Evolutionary conservation across 1,140 invertebrate species (phyloP).

Genomic region (Hyposmocoma kahamanoa): DNA sequence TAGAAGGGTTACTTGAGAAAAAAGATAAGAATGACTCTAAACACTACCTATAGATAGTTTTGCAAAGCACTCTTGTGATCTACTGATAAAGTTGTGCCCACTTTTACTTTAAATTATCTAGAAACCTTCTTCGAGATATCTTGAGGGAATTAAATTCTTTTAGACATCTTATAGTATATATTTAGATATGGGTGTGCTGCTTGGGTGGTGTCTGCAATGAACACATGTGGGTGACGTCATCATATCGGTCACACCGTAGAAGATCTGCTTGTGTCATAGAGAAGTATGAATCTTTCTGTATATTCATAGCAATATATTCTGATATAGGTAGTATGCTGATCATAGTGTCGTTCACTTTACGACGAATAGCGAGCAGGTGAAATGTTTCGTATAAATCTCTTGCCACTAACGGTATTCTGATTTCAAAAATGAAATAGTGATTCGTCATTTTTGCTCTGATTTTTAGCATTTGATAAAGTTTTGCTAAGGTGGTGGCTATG

Average conservation of each 20-base stretch:
- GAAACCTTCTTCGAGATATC: too few relatives aligned
- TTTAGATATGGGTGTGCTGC: too few relatives aligned
- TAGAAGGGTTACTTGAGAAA: too few relatives aligned
- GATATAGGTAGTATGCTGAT: neutral
- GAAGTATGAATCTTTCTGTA: conserved; percentile 6
- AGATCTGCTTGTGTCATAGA: neutral
- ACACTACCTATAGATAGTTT: neutral
- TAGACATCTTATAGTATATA: conserved; percentile 3
- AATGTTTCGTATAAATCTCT: conserved; percentile 2
- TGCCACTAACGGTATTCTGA: conserved; percentile 4
- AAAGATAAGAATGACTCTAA: neutral
- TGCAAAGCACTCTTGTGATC: neutral
- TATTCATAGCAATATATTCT: conserved; percentile 6
- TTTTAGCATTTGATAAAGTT: conserved; percentile 3
- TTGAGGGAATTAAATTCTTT: neutral
- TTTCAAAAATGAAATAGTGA: conserved; percentile 7
- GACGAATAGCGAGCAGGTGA: neutral
- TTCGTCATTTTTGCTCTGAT: conserved; percentile 5
- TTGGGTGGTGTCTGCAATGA: neutral
- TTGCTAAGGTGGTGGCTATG: neutral
- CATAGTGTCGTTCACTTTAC: neutral
- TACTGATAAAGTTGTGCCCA: too few relatives aligned
- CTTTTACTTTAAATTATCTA: neutral
- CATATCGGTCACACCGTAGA: neutral
- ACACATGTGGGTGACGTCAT: neutral